phyloP scores from a whole-genome alignment of 2,888 invertebrate species.

The Tromatobia lineatoria region DNA sequence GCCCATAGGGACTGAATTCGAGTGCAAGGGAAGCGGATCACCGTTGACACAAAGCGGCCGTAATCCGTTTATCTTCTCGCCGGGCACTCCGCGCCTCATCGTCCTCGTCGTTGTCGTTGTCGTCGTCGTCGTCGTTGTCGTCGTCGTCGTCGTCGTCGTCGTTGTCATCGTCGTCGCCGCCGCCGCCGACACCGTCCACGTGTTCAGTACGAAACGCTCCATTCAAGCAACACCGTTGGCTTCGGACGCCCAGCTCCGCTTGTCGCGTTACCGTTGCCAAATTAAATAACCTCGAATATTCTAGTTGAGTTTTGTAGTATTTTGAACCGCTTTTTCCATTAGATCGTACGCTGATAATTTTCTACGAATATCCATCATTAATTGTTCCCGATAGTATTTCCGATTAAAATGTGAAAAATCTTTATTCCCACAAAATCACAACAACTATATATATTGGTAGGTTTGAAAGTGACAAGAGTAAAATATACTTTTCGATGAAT shows the following conservation, averaged over 20 bases:
- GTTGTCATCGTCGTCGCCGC: constrained; percentile 34
- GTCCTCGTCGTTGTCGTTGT: constrained; percentile 59
- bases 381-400: no score
- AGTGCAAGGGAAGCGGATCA: constrained; percentile 83
- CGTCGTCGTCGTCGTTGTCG: constrained; percentile 36
- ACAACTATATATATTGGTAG: no score
- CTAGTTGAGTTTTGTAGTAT: no score
- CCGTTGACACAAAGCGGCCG: constrained; percentile 85
- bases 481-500: no score
- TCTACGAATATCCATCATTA: no score
- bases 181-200: constrained; percentile 69
- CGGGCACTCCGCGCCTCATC: constrained; percentile 78
- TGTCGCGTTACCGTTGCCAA: constrained; percentile 56
- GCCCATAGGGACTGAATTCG: constrained; percentile 74
- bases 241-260: constrained; percentile 13
- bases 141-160: constrained; percentile 48
- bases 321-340: not conserved
- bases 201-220: constrained; percentile 63
- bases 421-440: no score
- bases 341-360: no score
- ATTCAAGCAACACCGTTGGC: constrained; percentile 52
- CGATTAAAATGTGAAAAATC: no score
- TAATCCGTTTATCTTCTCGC: constrained; percentile 85
- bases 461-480: no score
- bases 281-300: no score